Percentiles rank a stretch among this genome's conserved stretches.
phyloP scores from a whole-genome alignment of 2,113 vertebrate genomes.

The Lota lota region DNA sequence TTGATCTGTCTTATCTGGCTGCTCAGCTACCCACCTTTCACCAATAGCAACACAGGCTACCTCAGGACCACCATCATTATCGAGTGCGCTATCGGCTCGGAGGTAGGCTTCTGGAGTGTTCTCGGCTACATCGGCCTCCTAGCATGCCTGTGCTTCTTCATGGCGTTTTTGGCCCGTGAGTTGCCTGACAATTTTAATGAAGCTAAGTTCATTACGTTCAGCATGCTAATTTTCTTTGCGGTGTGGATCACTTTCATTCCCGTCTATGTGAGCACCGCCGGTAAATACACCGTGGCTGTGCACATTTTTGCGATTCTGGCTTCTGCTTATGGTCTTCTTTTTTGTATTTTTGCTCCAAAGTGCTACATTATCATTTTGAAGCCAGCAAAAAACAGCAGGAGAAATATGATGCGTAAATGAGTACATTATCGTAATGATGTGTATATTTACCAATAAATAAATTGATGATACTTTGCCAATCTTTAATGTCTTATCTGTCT shows the following conservation, averaged over 20 bases:
- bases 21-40: conserved; percentile 56
- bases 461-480: too few species aligned
- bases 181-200: conserved; percentile 62
- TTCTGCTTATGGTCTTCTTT: conserved; percentile 55
- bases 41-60: conserved; percentile 53
- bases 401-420: conserved; percentile 52
- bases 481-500: too few species aligned
- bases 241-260: conserved; percentile 64
- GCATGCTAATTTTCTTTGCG: conserved; percentile 66
- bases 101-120: conserved; percentile 58
- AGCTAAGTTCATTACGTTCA: conserved; percentile 62
- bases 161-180: conserved; percentile 60
- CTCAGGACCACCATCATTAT: conserved; percentile 55
- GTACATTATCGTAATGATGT: neutral
- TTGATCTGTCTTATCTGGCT: conserved; percentile 60
- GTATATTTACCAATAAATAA: too few species aligned
- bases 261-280: conserved; percentile 61
- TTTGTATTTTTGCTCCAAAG: conserved; percentile 61
- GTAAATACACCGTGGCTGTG: conserved; percentile 64
- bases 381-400: conserved; percentile 55
- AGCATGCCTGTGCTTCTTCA: conserved; percentile 57
- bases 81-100: conserved; percentile 58
- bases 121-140: conserved; percentile 57
- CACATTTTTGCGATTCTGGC: conserved; percentile 64
- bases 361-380: conserved; percentile 56